A percentile compares a stretch with the other conserved stretches of the same genome.
These are phyloP conservation scores for Cosmorhoe ocellata DNA, from an alignment of 2,888 invertebrate species.

Conservation along the genomic window DNA sequence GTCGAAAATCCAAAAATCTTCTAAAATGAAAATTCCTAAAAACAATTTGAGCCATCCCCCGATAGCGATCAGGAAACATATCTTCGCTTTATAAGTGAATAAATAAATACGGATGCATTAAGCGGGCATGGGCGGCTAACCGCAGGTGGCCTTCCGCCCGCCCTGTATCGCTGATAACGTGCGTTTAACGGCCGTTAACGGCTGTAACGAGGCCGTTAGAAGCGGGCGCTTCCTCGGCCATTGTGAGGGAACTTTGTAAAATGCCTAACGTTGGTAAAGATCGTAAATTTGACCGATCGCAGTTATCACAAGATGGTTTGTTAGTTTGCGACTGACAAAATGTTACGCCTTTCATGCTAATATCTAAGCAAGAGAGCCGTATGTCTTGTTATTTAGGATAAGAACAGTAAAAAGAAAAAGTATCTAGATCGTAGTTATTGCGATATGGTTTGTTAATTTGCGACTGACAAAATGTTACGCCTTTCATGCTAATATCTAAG, in stretches of 20 bases:
- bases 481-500: conserved; percentile 17
- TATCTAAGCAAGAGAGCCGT: conserved; percentile 1
- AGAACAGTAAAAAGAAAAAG: too few relatives aligned
- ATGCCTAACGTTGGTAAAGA: conserved; percentile 40
- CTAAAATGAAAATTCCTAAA: conserved; percentile 29
- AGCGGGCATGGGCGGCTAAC: conserved; percentile 65
- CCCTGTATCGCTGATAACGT: conserved; percentile 67
- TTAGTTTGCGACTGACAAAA: conserved; percentile 35
- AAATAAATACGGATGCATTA: conserved; percentile 81
- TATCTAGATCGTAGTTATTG: conserved; percentile 44
- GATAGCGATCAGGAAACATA: conserved; percentile 74
- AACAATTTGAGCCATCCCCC: conserved; percentile 36
- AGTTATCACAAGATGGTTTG: conserved; percentile 40
- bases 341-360: conserved; percentile 23
- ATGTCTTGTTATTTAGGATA: too few relatives aligned
- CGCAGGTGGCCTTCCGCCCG: conserved; percentile 74
- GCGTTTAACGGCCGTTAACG: conserved; percentile 66
- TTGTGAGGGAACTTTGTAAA: conserved; percentile 61
- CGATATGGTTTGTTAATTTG: conserved; percentile 37
- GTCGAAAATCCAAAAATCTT: conserved; percentile 11
- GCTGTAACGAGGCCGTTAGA: conserved; percentile 77
- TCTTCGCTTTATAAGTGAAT: conserved; percentile 60
- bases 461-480: conserved; percentile 30
- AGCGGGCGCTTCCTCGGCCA: conserved; percentile 71
- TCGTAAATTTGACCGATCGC: conserved; percentile 54